Base-by-base conservation (phyloP, 2,797 vertebrate species). In the Peromyscus nudipes region DNA sequence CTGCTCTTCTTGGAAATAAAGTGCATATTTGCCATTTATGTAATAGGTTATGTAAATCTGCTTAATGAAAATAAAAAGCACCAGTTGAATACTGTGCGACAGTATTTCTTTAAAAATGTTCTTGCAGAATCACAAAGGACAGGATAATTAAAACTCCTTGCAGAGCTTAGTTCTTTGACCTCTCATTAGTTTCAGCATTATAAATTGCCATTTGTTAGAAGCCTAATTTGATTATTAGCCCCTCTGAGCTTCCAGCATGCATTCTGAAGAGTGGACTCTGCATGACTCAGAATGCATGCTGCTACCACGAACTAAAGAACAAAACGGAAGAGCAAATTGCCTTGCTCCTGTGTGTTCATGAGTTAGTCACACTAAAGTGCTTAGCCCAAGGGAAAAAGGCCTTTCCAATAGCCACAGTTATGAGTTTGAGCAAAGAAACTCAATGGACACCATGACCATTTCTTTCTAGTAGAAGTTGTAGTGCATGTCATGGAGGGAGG, bases 161-260 rank as follows among this genome's bases (percentile, higher is more conserved):
- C 85, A 92, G 94, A 95, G 91, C 92, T 97, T 93, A 95, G 95
- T 96, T 97, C 84, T 96, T 96, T 97, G 96, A 97, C 95, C 96
- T 96, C 97, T 97, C 90, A 95, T 98, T 98, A 97, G 87, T 96
- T 97, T 97, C 81, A 92, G 95, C 84, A 93, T 97, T 97, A 96
- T 96, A 96, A 96, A 97, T 95, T 96, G 97, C 94, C 96, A 97
- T 98, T 97, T 98, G 97, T 98, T 98, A 97, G 88, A 97, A 98
- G 95, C 87, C 55, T 97, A 98, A 98, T 96, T 98, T 97, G 94
- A 97, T 97, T 96, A 97, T 97, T 98, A 98, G 97, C 97, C 91
- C 93, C 96, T 98, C 34, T 95, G 97, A 97, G 97, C 95, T 97
- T 97, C 97, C 81, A 98, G 97, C 89, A 92, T 6, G 4, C 95